phyloP scores from a whole-genome alignment of 92 coral and sea anemone species.

The Diadumene lineata region DNA sequence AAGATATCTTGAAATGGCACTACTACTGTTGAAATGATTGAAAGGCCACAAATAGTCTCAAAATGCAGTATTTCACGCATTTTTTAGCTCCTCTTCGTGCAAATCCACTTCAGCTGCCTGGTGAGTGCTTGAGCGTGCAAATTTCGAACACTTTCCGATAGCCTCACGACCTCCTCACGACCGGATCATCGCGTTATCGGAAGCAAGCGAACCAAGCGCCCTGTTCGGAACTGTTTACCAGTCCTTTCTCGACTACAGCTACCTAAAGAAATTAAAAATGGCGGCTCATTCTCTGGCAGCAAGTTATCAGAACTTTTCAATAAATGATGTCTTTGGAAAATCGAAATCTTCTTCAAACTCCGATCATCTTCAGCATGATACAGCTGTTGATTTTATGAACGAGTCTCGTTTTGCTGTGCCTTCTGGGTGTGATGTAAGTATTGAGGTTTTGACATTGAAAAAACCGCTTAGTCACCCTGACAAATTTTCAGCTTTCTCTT shows the following conservation, averaged over 20 bases:
- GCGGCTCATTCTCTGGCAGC: conserved; percentile 78
- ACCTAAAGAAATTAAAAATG: conserved; percentile 42
- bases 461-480: conserved; percentile 4
- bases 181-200: too few relatives aligned
- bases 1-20: too few relatives aligned
- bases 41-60: too few relatives aligned
- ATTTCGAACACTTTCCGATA: too few relatives aligned
- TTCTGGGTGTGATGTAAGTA: conserved; percentile 13
- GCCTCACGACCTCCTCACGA: too few relatives aligned
- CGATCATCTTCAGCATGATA: conserved; percentile 50
- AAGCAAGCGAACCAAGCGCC: too few relatives aligned
- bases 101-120: too few relatives aligned
- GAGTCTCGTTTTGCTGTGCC: conserved; percentile 88
- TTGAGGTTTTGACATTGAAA: conserved; percentile 50
- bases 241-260: neutral
- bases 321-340: conserved; percentile 75
- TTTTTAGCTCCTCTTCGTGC: too few relatives aligned
- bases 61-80: too few relatives aligned
- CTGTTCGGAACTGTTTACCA: conserved; percentile 14
- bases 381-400: conserved; percentile 50
- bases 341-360: conserved; percentile 39
- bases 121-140: too few relatives aligned
- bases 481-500: neutral
- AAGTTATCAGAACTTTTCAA: conserved; percentile 57
- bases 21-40: too few relatives aligned